phyloP scores from a whole-genome alignment of 2,888 invertebrate genomes.

The Phorcus lineatus region DNA sequence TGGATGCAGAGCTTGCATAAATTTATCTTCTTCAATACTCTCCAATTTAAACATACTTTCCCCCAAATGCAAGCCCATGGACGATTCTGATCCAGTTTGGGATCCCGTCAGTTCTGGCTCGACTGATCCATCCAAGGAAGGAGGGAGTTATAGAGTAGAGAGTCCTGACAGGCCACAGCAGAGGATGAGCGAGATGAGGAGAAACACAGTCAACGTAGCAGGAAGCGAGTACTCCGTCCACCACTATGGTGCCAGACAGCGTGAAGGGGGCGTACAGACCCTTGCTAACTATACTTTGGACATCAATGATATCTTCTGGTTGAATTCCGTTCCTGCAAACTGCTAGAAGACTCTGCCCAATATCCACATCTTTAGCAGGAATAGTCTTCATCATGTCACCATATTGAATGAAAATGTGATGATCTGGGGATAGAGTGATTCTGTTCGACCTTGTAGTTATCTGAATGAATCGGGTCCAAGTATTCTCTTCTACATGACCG shows the following conservation, averaged over 20 bases:
- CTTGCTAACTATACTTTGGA: neutral
- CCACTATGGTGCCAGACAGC: neutral
- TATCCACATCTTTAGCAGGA: neutral
- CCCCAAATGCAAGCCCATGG: too few species aligned
- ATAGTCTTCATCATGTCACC: neutral
- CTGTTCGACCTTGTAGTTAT: neutral
- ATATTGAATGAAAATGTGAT: neutral
- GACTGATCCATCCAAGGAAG: neutral
- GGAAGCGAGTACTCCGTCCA: neutral
- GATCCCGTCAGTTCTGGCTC: neutral
- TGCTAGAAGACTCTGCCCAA: too few species aligned
- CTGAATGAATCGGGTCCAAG: neutral
- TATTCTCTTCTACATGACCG: neutral
- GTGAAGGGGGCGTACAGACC: constrained; percentile 3
- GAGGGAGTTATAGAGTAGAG: neutral
- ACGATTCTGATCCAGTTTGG: neutral
- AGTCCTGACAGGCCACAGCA: neutral
- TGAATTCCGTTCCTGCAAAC: too few species aligned
- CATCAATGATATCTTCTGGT: too few species aligned
- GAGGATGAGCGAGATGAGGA: neutral
- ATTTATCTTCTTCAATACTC: too few species aligned
- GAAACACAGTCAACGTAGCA: neutral
- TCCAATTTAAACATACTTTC: too few species aligned
- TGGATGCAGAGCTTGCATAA: too few species aligned
- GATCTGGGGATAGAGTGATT: neutral